Evolutionary conservation across 2,113 vertebrate genomes (phyloP).

Genomic region (Rafetus swinhoei): DNA sequence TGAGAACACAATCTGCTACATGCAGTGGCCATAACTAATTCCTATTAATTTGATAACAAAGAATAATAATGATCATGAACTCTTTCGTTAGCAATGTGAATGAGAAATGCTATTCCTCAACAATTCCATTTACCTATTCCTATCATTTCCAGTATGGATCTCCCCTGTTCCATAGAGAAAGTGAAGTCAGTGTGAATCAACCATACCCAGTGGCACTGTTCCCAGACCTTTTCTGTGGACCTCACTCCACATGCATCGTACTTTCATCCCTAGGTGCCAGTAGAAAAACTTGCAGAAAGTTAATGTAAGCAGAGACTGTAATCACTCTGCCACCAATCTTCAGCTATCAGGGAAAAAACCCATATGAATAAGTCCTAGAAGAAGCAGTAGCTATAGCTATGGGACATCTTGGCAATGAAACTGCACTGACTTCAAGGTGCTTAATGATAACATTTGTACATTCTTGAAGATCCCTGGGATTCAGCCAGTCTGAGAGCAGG

Average conservation of each 20-base stretch:
- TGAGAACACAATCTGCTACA: neutral
- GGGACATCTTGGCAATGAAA: neutral
- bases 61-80: neutral
- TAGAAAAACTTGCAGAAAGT: neutral
- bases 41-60: neutral
- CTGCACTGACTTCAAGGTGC: neutral
- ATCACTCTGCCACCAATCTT: neutral
- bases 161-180: neutral
- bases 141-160: neutral
- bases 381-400: neutral
- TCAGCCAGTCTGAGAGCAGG: neutral
- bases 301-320: neutral
- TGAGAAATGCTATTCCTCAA: accelerated
- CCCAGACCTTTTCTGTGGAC: neutral
- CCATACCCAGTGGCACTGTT: neutral
- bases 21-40: neutral
- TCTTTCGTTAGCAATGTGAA: neutral
- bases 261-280: neutral
- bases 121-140: neutral
- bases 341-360: neutral
- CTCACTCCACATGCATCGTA: neutral
- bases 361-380: neutral
- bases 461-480: neutral
- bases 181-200: neutral
- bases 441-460: neutral